Base-by-base conservation (phyloP, 2,797 vertebrate genomes). In the Acanthurus tractus region DNA sequence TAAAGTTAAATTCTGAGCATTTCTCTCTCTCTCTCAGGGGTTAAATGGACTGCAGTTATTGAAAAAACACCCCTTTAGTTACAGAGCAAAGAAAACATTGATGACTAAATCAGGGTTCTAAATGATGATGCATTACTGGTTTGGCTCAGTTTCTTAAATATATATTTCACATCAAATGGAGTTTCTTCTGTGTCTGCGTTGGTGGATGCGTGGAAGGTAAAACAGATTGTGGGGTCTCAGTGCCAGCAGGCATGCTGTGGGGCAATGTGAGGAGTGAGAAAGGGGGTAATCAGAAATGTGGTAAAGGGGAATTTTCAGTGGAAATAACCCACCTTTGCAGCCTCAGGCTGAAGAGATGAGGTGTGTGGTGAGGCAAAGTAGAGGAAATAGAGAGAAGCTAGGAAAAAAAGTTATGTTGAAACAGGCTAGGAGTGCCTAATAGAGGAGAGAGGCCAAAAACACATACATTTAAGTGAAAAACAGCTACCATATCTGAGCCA, bases 91-190 rank as follows among this genome's bases (percentile, higher is more conserved):
- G 44, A 45, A 45, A 45, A 45, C 29, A 34, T 34, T 34, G 29
- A 34, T 6, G 40, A 92, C 74, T 85, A 85, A 80, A 65, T 78
- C 83, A 84, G 77, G 79, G 92, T 94, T 87, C 88, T 94, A 82
- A 82, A 88, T 17, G 15, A 89, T 25, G 36, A 8, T 85, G 88
- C 85, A 91, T 94, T 95, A 87, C 90, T 88, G 0, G 0, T 81
- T 90, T 94, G 93, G 81, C 82, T 87, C 80, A 79, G 83, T 82
- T 88, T 82, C 82, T 92, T 94, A 90, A 94, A 93, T 91, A 94
- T 94, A 87, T 92, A 6, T 76, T 83, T 74, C 22, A 75, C 54
- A 42, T 70, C 52, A 74, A 63, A 66, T 25, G 42, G 22, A 22
- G 23, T 63, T 55, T 74, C 55, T 63, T 44, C 38, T 54, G 67